Percentiles rank a stretch among this genome's conserved stretches.
Conservation (phyloP, 2,797 vertebrate genomes). For the Rhinichthys osculus region DNA sequence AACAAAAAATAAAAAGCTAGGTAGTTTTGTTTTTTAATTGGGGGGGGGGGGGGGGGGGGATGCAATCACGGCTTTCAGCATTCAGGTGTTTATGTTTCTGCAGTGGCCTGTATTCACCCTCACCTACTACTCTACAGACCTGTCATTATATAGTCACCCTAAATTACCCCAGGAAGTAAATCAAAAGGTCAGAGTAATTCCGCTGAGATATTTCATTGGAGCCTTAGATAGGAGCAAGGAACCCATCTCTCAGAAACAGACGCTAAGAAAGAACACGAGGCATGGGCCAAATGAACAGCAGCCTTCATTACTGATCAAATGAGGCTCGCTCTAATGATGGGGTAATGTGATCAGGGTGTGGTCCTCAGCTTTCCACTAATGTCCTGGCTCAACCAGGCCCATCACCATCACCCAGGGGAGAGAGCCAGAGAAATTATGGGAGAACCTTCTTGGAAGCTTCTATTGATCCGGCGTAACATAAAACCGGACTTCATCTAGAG, state of each 20-base stretch:
- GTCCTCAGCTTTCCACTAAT: conserved; percentile 29
- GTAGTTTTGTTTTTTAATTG: too few relatives aligned
- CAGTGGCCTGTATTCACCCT: conserved; percentile 26
- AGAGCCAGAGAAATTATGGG: conserved; percentile 15
- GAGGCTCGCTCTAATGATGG: conserved; percentile 57
- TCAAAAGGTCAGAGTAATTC: conserved; percentile 54
- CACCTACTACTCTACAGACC: conserved; percentile 25
- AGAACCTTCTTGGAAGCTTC: conserved; percentile 14
- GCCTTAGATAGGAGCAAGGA: conserved; percentile 32
- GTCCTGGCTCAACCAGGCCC: conserved; percentile 11
- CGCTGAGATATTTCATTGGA: conserved; percentile 49
- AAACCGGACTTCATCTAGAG: conserved; percentile 35
- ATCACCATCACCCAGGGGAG: conserved; percentile 33
- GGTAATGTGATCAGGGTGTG: conserved; percentile 61
- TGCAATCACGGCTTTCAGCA: background rate
- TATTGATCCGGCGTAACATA: conserved; percentile 53
- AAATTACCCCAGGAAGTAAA: conserved; percentile 28
- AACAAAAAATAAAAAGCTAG: background rate
- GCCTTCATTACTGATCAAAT: conserved; percentile 52
- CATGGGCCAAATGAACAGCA: conserved; percentile 47
- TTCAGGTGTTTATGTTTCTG: conserved; percentile 35
- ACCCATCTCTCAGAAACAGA: conserved; percentile 50
- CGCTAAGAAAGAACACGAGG: conserved; percentile 32
- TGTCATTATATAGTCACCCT: conserved; percentile 44
- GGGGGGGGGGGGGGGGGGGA: too few relatives aligned